These are phyloP conservation scores for Lethocerus indicus DNA, from an alignment of 1,140 invertebrate species.

Conservation along the genomic window DNA sequence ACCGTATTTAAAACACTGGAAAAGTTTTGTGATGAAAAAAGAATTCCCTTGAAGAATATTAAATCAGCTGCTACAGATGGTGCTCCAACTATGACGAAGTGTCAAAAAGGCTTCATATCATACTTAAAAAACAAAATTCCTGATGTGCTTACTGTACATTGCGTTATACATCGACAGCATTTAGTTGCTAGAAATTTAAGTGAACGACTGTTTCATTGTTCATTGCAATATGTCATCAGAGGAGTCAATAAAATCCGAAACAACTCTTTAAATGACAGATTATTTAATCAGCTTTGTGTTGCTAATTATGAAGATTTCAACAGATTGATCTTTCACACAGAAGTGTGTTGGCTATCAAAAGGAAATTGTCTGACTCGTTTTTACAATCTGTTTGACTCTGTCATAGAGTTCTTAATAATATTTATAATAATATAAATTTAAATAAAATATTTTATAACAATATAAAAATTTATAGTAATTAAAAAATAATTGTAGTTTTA, in stretches of 20 bases:
- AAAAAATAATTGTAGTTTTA: no score
- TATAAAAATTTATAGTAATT: no score
- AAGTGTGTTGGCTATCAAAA: conserved; percentile 6
- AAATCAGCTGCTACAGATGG: conserved; percentile 21
- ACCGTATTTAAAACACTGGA: conserved; percentile 13
- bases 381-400: no score
- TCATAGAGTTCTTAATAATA: conserved; percentile 1
- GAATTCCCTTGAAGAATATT: conserved; percentile 21
- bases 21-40: conserved; percentile 20
- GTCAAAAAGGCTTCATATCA: conserved; percentile 19
- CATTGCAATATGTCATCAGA: no score
- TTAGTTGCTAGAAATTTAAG: conserved; percentile 5
- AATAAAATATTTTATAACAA: no score
- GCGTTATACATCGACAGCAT: conserved; percentile 2
- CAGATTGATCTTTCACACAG: no score
- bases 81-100: conserved; percentile 19
- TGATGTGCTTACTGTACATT: not conserved
- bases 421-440: no score
- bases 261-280: conserved; percentile 12
- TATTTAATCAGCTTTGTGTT: conserved; percentile 18
- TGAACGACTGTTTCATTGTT: not conserved
- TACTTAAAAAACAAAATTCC: conserved; percentile 7
- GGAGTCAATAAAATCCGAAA: conserved; percentile 11
- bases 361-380: conserved; percentile 17
- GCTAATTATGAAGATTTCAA: conserved; percentile 17